A percentile compares a stretch with the other conserved stretches of the same genome.
These are phyloP conservation scores for Cancer borealis DNA, from an alignment of 2,888 invertebrate genomes.

Conservation along the genomic window DNA sequence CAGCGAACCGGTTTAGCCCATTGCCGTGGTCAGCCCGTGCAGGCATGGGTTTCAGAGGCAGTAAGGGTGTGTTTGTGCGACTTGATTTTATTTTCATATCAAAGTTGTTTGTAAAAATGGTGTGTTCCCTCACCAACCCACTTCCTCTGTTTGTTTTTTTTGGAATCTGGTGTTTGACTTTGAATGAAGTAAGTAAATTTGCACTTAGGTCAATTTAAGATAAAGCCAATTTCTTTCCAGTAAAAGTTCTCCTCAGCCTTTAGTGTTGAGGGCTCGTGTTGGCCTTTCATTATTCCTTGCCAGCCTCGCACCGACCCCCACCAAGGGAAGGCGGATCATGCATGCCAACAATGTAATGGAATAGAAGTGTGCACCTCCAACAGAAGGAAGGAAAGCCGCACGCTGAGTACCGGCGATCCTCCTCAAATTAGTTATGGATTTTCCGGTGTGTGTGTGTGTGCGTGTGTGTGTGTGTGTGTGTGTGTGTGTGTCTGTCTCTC, in stretches of 20 bases:
- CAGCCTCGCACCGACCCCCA: background rate
- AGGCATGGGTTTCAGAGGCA: background rate
- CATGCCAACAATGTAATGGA: background rate
- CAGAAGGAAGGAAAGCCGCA: background rate
- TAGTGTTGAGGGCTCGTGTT: background rate
- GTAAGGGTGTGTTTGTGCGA: background rate
- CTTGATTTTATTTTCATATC: background rate
- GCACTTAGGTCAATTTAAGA: background rate
- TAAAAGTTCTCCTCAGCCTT: background rate
- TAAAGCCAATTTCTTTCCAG: background rate
- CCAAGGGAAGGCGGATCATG: background rate
- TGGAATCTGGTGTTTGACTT: background rate
- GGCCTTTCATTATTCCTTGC: conserved; percentile 10
- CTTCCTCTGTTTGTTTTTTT: background rate
- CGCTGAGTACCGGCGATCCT: background rate
- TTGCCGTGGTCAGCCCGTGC: background rate
- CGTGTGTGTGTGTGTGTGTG: background rate
- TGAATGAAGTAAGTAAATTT: background rate
- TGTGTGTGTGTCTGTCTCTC: background rate
- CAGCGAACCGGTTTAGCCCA: background rate
- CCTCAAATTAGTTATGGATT: conserved; percentile 36
- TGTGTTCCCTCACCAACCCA: background rate
- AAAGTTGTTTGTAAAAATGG: background rate
- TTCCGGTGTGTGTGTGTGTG: background rate
- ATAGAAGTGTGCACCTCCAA: background rate